These are phyloP conservation scores for Choristoneura fumiferana DNA, from an alignment of 1,140 invertebrate genomes.

Conservation along the genomic window DNA sequence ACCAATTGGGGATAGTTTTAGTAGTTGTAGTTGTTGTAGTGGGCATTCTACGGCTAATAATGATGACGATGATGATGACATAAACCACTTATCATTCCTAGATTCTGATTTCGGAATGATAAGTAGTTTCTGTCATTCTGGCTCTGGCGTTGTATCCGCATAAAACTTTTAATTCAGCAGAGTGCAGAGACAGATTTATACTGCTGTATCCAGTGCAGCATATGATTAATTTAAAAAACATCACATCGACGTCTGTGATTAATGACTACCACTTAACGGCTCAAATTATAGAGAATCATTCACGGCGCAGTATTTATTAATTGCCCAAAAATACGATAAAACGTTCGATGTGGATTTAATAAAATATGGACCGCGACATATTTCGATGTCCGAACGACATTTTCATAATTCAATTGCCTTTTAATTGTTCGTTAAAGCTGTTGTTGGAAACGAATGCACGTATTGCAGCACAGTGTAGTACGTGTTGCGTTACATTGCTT, in stretches of 20 bases:
- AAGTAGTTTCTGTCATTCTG: too few relatives aligned
- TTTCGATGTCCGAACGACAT: not conserved
- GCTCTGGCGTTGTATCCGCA: not conserved
- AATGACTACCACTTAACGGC: conserved; percentile 38
- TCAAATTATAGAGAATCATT: conserved; percentile 31
- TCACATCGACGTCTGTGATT: conserved; percentile 35
- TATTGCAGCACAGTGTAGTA: not conserved
- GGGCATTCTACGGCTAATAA: too few relatives aligned
- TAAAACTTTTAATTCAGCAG: not conserved
- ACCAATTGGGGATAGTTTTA: too few relatives aligned
- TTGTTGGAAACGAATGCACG: not conserved
- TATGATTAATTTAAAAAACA: conserved; percentile 48
- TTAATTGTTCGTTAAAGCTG: not conserved
- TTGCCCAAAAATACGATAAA: conserved; percentile 24
- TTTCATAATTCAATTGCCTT: not conserved
- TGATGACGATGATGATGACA: too few relatives aligned
- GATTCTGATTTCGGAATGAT: too few relatives aligned
- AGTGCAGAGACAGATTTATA: conserved; percentile 26
- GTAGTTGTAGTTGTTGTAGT: too few relatives aligned
- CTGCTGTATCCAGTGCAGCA: conserved; percentile 41
- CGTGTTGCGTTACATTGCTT: too few relatives aligned
- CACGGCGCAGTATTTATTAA: conserved; percentile 24
- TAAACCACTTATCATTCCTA: too few relatives aligned
- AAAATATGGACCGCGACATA: conserved; percentile 15
- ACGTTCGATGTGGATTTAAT: conserved; percentile 24